Evolutionary conservation across 1,140 invertebrate species (phyloP), one percentile per base, ranked within the genome.

Genomic region (Chironomus tepperi): DNA sequence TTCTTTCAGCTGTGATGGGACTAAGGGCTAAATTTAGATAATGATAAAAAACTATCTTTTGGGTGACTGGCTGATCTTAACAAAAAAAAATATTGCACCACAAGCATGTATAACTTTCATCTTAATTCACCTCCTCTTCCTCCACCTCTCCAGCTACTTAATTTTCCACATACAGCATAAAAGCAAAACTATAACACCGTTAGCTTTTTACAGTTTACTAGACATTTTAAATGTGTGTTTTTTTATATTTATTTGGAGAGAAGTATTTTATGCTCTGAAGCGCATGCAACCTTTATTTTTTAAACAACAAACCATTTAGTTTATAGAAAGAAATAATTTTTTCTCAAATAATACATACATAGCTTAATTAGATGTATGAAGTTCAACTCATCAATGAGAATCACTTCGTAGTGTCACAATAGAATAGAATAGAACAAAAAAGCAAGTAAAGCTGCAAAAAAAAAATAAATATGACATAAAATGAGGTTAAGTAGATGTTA

Each of bases 1-100:
- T 70, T 70, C 9, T 70, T 70, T 70, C 86, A 75, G 86, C 86
- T 9, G 85, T 86, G 18, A 87, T 88, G 85, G 86, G 84, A 75
- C 77, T 87, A 67, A 86, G 87, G 77, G 83, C 15, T 10, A 70
- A 70, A 70, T 19, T 70, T 18, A 70, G 24, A 34, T 34, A 34
- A 12, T 57, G 12, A n/a, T 57, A 57, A 57, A 57, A n/a, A n/a
- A n/a, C n/a, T 15, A 57, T 15, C n/a, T 15, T 57, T 57, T 57
- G 24, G 47, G 47, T 57, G 47, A 15, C 12, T 57, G 47, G 47
- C 9, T 57, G 47, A n/a, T 57, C 47, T 57, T 57, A 12, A 12
- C 47, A 57, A 2, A n/a, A n/a, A n/a, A n/a, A 47, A 3, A n/a
- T 57, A 57, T 15, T 57, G 47, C 47, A 57, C 47, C 12, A 15